Percentiles rank a stretch among this genome's conserved stretches.
Evolutionary conservation across 1,140 invertebrate genomes (phyloP).

Genomic region (Orchesella cincta): DNA sequence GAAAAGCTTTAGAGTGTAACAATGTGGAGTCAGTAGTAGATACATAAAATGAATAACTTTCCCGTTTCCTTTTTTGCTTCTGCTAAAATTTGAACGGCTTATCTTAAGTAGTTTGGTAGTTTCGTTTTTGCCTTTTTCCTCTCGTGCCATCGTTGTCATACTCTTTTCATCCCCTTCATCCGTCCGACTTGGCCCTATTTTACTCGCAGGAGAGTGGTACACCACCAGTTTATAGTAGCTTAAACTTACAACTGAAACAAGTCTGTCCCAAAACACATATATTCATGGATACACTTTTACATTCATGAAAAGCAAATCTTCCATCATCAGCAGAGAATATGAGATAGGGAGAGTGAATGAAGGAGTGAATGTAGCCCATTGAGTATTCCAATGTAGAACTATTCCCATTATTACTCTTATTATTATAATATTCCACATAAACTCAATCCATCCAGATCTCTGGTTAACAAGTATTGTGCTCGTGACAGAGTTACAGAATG

Average conservation of each 20-base stretch:
- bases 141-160: neutral
- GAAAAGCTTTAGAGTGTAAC: neutral
- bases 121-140: neutral
- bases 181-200: neutral
- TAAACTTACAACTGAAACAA: neutral
- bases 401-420: constrained; percentile 19
- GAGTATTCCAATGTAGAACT: neutral
- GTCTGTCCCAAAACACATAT: neutral
- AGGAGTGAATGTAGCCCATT: neutral
- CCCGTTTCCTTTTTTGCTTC: neutral
- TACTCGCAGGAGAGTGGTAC: neutral
- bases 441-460: constrained; percentile 12
- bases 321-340: neutral
- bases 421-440: constrained; percentile 11
- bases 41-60: constrained; percentile 22
- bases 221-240: neutral
- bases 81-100: neutral
- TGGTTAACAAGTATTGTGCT: constrained; percentile 11
- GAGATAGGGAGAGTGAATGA: neutral
- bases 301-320: constrained; percentile 6
- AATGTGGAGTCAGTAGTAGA: neutral
- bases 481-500: constrained; percentile 3
- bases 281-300: neutral
- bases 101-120: constrained; percentile 14
- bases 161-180: neutral